A percentile compares a stretch with the other conserved stretches of the same genome.
These are phyloP conservation scores for Ormyrus nitidulus DNA, from an alignment of 2,888 invertebrate species.

Conservation along the genomic window DNA sequence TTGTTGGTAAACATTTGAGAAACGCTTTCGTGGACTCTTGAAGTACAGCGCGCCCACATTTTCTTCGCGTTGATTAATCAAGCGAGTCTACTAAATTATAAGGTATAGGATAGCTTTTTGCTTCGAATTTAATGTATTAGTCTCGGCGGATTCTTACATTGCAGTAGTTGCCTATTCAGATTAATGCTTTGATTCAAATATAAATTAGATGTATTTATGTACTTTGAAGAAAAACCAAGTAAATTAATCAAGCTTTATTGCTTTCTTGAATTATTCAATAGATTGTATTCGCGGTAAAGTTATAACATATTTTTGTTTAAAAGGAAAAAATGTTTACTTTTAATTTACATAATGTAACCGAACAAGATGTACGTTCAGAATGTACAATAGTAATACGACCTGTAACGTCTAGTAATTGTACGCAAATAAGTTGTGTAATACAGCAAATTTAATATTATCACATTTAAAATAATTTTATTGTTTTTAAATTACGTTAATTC, in stretches of 20 bases:
- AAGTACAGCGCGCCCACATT: no score
- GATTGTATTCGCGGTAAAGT: background rate
- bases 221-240: slow-evolving; percentile 14
- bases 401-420: no score
- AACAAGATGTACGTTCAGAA: no score
- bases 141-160: background rate
- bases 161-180: background rate
- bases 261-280: slow-evolving; percentile 7
- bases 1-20: no score
- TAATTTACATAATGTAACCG: background rate
- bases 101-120: background rate
- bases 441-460: no score
- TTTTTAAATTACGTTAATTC: no score
- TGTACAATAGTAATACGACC: no score
- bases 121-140: background rate
- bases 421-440: no score
- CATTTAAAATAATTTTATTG: no score
- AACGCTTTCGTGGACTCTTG: no score
- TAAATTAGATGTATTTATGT: slow-evolving; percentile 30
- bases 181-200: slow-evolving; percentile 2
- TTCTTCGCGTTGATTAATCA: slow-evolving; percentile 9
- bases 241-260: background rate
- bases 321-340: background rate
- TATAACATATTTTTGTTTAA: background rate
- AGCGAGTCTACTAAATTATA: slow-evolving; percentile 8